Percentiles rank a stretch among this genome's conserved stretches.
phyloP scores from a whole-genome alignment of 2,888 invertebrate species.

The Plagiodera versicolora region DNA sequence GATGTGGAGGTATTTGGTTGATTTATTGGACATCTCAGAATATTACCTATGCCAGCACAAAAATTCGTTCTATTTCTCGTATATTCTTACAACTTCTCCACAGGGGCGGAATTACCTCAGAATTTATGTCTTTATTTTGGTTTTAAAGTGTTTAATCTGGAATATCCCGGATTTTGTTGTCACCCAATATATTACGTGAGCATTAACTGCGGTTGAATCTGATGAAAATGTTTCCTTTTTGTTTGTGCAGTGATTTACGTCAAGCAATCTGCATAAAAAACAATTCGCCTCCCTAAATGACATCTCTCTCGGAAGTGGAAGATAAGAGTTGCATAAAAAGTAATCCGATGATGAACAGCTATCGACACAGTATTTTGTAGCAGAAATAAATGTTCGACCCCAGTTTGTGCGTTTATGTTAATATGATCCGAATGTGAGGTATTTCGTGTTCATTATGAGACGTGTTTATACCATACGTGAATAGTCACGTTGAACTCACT shows the following conservation, averaged over 20 bases:
- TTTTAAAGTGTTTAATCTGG: conserved; percentile 36
- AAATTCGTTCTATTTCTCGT: conserved; percentile 45
- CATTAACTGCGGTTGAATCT: not conserved
- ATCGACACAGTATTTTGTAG: too few species aligned
- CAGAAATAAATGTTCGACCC: too few species aligned
- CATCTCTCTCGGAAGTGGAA: not conserved
- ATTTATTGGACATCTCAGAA: not conserved
- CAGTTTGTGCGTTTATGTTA: too few species aligned
- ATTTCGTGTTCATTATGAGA: too few species aligned
- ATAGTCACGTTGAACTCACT: too few species aligned
- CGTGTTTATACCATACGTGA: too few species aligned
- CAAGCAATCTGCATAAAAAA: not conserved
- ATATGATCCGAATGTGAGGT: too few species aligned
- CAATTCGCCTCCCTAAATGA: not conserved
- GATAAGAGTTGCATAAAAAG: too few species aligned
- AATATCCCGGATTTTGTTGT: conserved; percentile 30
- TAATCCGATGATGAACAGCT: too few species aligned
- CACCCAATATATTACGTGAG: conserved; percentile 25
- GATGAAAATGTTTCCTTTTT: not conserved
- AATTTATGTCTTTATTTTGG: conserved; percentile 48
- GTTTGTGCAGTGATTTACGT: not conserved
- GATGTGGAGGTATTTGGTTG: not conserved
- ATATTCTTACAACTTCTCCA: conserved; percentile 42
- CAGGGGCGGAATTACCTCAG: conserved; percentile 43
- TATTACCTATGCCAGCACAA: conserved; percentile 28